phyloP scores from a whole-genome alignment of 2,113 vertebrate genomes.

The Chinchilla lanigera region DNA sequence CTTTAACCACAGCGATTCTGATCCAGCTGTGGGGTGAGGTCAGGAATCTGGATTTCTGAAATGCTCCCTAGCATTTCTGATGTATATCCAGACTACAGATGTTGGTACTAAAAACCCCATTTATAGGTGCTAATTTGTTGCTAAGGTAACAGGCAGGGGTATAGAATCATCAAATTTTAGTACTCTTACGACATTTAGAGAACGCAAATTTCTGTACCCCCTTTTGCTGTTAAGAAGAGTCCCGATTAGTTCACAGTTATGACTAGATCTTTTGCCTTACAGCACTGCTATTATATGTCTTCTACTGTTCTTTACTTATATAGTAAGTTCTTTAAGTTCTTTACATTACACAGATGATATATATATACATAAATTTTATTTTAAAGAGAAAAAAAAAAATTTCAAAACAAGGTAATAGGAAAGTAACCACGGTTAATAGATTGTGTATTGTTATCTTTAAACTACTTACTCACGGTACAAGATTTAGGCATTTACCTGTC shows the following conservation, averaged over 20 bases:
- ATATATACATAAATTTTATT: too few species aligned
- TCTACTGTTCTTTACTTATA: background rate
- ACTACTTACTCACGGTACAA: background rate
- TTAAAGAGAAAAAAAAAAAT: too few species aligned
- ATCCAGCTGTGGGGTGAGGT: background rate
- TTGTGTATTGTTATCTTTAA: too few species aligned
- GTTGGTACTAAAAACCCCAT: background rate
- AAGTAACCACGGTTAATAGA: background rate
- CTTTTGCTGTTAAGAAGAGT: background rate
- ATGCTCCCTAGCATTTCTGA: background rate
- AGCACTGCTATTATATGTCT: background rate
- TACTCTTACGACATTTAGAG: background rate
- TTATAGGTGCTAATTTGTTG: background rate
- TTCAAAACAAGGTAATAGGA: background rate
- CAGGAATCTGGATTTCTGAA: conserved; percentile 9
- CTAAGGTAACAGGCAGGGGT: background rate
- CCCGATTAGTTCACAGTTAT: background rate
- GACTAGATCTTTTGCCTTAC: background rate
- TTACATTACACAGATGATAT: background rate
- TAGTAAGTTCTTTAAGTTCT: background rate
- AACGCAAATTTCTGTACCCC: background rate
- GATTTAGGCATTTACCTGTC: background rate
- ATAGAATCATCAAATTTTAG: background rate
- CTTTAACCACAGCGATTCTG: background rate
- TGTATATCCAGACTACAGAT: background rate